A percentile compares a stretch with the other conserved stretches of the same genome.
phyloP scores from a whole-genome alignment of 2,797 vertebrate species.

The Bovichtus variegatus region DNA sequence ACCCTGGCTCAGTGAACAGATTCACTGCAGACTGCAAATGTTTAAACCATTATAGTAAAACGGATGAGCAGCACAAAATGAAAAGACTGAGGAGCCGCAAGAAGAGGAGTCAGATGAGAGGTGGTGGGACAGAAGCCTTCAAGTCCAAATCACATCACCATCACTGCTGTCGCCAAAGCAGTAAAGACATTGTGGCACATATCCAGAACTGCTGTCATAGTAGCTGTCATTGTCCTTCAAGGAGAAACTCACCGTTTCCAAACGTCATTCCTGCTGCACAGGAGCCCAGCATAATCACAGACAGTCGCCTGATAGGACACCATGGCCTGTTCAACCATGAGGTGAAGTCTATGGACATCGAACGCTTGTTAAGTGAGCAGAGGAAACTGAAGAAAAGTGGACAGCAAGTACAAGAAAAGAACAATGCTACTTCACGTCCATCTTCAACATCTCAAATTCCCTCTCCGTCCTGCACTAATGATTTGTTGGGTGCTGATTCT shows the following conservation, averaged over 20 bases:
- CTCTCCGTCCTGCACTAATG: conserved; percentile 11
- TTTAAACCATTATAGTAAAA: conserved; percentile 18
- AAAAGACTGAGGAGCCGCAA: conserved; percentile 83
- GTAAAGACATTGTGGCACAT: conserved; percentile 42
- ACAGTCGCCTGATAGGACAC: conserved; percentile 88
- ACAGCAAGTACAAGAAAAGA: conserved; percentile 34
- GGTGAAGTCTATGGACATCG: conserved; percentile 91
- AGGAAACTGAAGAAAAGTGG: conserved; percentile 45
- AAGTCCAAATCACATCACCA: conserved; percentile 43
- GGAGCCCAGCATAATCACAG: conserved; percentile 88
- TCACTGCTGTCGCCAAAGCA: conserved; percentile 34
- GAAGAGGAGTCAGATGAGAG: conserved; percentile 75
- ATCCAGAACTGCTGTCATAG: conserved; percentile 49
- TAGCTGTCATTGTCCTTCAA: conserved; percentile 36
- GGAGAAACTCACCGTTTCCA: conserved; percentile 50
- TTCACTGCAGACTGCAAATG: conserved; percentile 27
- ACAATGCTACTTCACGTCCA: conserved; percentile 1
- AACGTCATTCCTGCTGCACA: conserved; percentile 55
- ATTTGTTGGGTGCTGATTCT: conserved; percentile 26
- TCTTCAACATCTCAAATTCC: conserved; percentile 22
- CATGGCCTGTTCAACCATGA: conserved; percentile 90
- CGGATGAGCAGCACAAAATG: conserved; percentile 56
- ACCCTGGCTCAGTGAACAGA: conserved; percentile 1
- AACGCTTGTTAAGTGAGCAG: conserved; percentile 84
- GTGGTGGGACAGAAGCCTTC: conserved; percentile 41